Evolutionary conservation across 2,888 invertebrate genomes (phyloP), one percentile per base, ranked within the genome.

Genomic region (Ceraclea dissimilis): DNA sequence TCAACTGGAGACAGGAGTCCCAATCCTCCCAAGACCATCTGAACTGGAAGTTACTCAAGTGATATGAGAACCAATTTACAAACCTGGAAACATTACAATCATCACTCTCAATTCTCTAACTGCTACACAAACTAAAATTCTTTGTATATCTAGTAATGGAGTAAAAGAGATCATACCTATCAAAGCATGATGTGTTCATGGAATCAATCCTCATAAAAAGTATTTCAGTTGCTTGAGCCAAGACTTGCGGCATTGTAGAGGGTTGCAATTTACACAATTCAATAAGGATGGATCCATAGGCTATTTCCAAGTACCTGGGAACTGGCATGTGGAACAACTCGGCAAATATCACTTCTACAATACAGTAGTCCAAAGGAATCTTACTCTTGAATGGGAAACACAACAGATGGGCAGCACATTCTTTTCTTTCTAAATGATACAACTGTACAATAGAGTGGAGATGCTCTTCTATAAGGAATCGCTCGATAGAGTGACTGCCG

Each of bases 11-110:
- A 66, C 91, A 91, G 13, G 86, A 85, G 67, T 90, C 89, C 94
- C 94, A 94, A 68, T 94, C 94, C 63, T 93, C 93, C 99, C 99
- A 99, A 2, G 93, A 93, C 98, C 98, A 99, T 53, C 95, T 86
- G 71, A 95, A 99, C 72, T 99, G 97, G 72, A 99, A 99, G 76
- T 99, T 99, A 71, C 97, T 97, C 72, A 99, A 79, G 74, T 99
- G 98, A 71, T 98, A 98, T 1, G 93, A 85, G 73, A 99, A 99
- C 99, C 99, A 99, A 70, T 86, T 88, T 20, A 90, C 91, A 71
- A 99, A 95, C 66, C 97, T 86, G 20, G 8, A 20, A 46, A 26
- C 26, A 26, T 6, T 26, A 26, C 26, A 26, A 10, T 26, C 4
- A 26, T 26, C 5, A 26, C n/a, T n/a, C n/a, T n/a, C n/a, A n/a